Base-by-base conservation (phyloP, 2,888 invertebrate species). In the Polydrusus cervinus region DNA sequence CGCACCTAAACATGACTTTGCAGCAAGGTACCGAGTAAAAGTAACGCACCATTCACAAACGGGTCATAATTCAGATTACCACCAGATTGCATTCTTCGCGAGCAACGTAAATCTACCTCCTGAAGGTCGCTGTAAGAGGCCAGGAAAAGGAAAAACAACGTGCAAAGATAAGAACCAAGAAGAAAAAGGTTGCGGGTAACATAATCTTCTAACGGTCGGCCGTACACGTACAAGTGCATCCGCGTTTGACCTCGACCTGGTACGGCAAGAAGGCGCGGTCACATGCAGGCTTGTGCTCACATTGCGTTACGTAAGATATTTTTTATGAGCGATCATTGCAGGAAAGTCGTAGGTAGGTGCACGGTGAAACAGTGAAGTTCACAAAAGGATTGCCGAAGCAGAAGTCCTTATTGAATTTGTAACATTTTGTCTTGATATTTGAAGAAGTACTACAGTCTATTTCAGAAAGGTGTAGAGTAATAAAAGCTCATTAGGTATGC, bases 151-250 rank as follows among this genome's bases (percentile, higher is more conserved):
- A 60, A 16, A 60, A 60, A 38, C 57, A 38, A 57, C 57, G 1
- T 16, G 57, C 9, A 60, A 60, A 60, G 57, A 60, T 60, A 60
- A 60, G 57, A 38, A 38, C n/a, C n/a, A 18, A 60, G 57, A 60
- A 60, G 57, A 60, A 60, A 60, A 60, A 60, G 57, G 38, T 60
- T 38, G 57, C 57, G 38, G 16, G 66, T 53, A 66, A 38, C 38
- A 66, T 66, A 66, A 66, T 66, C 66, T 66, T 20, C 66, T 66
- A 66, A 66, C 53, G 66, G 49, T 66, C 57, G 57, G 3, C 38
- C 51, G 53, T 47, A 66, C 65, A 66, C 49, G 51, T 20, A 66
- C 66, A 66, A 66, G 66, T 66, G 66, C 66, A 66, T 66, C 66
- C 51, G 38, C 34, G 25, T 10, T 30, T 66, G 66, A 66, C 66